Percentiles rank a stretch among this genome's conserved stretches.
Evolutionary conservation across 2,797 vertebrate species (phyloP).

Genomic region (Poecilia wingei): DNA sequence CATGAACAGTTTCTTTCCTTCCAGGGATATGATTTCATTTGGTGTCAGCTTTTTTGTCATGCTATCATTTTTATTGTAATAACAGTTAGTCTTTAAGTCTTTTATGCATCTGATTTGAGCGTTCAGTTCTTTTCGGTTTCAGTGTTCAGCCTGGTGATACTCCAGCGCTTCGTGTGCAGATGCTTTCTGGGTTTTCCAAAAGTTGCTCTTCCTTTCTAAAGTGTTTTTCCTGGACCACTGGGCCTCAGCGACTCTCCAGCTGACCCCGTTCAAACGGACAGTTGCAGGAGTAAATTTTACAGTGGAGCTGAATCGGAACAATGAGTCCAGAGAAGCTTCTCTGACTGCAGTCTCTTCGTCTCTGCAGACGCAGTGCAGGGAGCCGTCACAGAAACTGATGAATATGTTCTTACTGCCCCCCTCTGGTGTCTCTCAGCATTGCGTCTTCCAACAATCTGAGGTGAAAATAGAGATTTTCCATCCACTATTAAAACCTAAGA

Average conservation of each 20-base stretch:
- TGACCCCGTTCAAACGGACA: constrained; percentile 1
- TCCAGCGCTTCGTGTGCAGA: not conserved
- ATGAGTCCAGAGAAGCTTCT: constrained; percentile 30
- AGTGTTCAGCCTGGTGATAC: too few relatives aligned
- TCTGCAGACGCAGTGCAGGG: constrained; percentile 70
- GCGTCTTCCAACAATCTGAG: constrained; percentile 12
- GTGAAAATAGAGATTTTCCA: not conserved
- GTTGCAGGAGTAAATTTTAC: constrained; percentile 29
- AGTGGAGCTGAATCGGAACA: constrained; percentile 43
- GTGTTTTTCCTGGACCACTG: not conserved
- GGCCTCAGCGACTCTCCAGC: not conserved
- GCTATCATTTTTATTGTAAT: not conserved
- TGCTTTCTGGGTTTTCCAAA: not conserved
- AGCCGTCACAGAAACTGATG: constrained; percentile 20
- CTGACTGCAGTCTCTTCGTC: constrained; percentile 61
- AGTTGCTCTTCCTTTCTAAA: not conserved
- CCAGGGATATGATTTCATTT: not conserved
- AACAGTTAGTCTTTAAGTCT: not conserved
- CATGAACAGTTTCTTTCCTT: not conserved
- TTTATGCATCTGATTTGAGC: not conserved
- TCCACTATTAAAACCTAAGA: not conserved
- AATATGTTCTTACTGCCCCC: constrained; percentile 64
- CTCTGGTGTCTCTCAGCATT: constrained; percentile 35
- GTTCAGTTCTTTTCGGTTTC: not conserved
- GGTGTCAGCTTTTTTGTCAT: not conserved